Conservation (phyloP, 2,113 vertebrate species). For the Otis tarda region DNA sequence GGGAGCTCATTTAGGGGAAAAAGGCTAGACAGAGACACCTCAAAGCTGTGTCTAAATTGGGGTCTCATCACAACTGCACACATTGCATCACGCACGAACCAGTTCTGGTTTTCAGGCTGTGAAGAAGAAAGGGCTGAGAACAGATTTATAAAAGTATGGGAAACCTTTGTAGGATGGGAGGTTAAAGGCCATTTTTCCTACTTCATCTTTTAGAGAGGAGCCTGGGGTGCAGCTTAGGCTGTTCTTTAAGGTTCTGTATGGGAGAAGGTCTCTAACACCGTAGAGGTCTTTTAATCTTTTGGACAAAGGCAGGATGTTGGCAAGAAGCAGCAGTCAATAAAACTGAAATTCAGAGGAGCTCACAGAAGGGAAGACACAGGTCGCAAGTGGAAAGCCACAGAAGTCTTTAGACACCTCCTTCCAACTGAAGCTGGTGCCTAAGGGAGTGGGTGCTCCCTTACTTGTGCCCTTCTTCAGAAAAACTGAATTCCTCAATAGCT, state of each 20-base stretch:
- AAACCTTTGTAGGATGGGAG: background rate
- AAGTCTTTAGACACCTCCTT: background rate
- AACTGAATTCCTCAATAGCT: background rate
- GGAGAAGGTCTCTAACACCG: background rate
- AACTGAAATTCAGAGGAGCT: background rate
- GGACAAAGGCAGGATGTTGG: background rate
- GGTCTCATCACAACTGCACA: background rate
- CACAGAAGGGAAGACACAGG: background rate
- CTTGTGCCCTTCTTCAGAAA: background rate
- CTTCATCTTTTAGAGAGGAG: background rate
- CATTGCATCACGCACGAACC: fast-evolving
- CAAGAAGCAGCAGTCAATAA: background rate
- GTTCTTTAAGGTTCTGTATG: background rate
- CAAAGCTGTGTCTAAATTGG: slow-evolving; percentile 35
- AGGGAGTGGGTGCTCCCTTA: background rate
- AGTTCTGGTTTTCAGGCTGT: background rate
- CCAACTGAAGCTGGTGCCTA: background rate
- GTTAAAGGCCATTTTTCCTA: background rate
- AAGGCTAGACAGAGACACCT: background rate
- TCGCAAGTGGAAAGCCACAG: background rate
- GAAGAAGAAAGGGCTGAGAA: background rate
- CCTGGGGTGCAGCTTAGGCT: background rate
- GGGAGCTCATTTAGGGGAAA: slow-evolving; percentile 17
- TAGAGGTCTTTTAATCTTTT: background rate
- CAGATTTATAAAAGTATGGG: background rate